A percentile compares a stretch with the other conserved stretches of the same genome.
Evolutionary conservation across 2,113 vertebrate genomes (phyloP).

Genomic region (Chamaea fasciata): DNA sequence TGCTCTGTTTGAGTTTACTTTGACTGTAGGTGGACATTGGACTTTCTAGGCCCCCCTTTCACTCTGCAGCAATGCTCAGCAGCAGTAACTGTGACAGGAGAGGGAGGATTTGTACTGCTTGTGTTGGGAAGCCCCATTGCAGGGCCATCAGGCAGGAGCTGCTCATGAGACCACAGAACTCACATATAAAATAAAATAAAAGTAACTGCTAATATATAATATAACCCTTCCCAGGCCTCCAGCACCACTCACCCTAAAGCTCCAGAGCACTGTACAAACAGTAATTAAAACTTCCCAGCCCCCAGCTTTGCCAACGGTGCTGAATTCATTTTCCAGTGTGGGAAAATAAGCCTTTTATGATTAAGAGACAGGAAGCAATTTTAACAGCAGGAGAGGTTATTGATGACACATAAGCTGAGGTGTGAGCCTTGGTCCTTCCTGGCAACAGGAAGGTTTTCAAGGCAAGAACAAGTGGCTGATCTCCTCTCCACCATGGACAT

Average conservation of each 20-base stretch:
- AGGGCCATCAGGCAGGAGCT: neutral
- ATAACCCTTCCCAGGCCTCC: neutral
- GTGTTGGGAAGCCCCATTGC: neutral
- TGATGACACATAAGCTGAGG: neutral
- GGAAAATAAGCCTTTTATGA: conserved; percentile 12
- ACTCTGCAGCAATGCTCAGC: neutral
- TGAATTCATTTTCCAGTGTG: conserved; percentile 25
- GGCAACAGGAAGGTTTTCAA: neutral
- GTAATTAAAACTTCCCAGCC: conserved; percentile 13
- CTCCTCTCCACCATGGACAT: neutral
- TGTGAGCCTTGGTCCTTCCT: neutral
- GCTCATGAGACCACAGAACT: neutral
- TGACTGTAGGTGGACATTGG: neutral
- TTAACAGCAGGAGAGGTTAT: neutral
- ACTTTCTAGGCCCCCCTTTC: neutral
- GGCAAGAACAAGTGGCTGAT: neutral
- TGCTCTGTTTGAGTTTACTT: neutral
- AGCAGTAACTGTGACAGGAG: neutral
- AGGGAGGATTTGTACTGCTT: neutral
- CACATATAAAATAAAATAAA: neutral
- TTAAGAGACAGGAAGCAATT: neutral
- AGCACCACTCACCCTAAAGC: neutral
- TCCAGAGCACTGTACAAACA: neutral
- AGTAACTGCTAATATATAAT: neutral
- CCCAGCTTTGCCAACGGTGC: neutral